Base-by-base conservation (phyloP, 2,113 vertebrate genomes). In the Lamprologus ornatipinnis region DNA sequence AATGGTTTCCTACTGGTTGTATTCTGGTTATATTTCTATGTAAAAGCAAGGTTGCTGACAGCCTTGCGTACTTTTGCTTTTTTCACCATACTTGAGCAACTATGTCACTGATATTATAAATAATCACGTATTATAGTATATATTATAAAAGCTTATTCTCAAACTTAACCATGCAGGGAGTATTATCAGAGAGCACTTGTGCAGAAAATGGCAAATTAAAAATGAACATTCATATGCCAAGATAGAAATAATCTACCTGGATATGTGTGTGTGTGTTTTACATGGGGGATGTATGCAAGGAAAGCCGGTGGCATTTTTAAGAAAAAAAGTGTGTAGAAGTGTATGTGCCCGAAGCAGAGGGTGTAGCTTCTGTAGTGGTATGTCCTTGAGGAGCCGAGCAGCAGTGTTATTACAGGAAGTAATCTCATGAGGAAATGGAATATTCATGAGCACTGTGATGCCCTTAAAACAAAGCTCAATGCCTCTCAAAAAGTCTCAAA, bases 141-240 rank as follows among this genome's bases (percentile, higher is more conserved):
- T n/a, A 37, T 65, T 35, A 65, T 91, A 94, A 94, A 95, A 95
- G 90, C 81, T 45, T 91, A 88, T 93, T 88, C 90, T 82, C 63
- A 63, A 65, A 88, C 37, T 88, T 88, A 95, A 89, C 89, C 95
- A 94, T 92, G 94, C 93, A 92, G 51, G 28, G 15, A 88, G 42
- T 60, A 89, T 84, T 83, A 92, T 89, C 84, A 75, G 80, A 84
- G 84, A 75, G 91, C 93, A 91, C 84, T 93, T 95, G 91, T 85
- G 93, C 95, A 95, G 91, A 96, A 95, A 95, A 96, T 95, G 90
- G 89, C 81, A 94, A 92, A 94, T 94, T 94, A 95, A 94, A 95
- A 94, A 63, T 91, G 87, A 95, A 93, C 93, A 93, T 92, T 94
- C 88, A 90, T 93, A 94, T 92, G 94, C 90, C 91, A 93, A 95